Conservation (phyloP, 2,113 vertebrate species). For the Phyllostomus discolor region DNA sequence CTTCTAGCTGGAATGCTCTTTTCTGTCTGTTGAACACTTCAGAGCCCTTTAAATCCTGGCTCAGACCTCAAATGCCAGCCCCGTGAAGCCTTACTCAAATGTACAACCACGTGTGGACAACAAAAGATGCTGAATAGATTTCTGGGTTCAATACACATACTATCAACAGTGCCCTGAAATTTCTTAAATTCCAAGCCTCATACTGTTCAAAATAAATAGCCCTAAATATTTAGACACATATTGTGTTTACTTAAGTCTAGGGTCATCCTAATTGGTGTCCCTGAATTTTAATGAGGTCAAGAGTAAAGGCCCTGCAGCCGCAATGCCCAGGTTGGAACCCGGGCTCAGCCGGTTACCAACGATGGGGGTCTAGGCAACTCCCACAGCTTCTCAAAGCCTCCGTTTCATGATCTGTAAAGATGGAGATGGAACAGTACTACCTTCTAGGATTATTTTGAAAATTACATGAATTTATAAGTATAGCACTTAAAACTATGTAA, state of each 20-base stretch:
- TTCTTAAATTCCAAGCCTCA: conserved; percentile 25
- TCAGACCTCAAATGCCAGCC: neutral
- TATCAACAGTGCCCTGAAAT: neutral
- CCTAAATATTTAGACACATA: neutral
- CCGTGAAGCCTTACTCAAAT: neutral
- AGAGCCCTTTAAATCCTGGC: neutral
- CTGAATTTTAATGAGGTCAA: neutral
- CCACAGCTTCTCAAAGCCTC: neutral
- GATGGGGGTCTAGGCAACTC: neutral
- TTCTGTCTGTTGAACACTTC: neutral
- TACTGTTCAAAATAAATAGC: neutral
- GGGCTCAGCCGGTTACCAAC: neutral
- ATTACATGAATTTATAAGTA: neutral
- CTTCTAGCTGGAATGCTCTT: neutral
- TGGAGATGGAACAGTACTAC: neutral
- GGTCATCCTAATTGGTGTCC: neutral
- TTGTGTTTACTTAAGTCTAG: neutral
- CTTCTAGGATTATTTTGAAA: neutral
- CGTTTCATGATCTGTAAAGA: neutral
- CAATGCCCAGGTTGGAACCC: neutral
- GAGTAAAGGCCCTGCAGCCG: neutral
- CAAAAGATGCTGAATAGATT: neutral
- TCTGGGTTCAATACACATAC: neutral
- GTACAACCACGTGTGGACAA: neutral
- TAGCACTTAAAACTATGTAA: neutral